These are phyloP conservation scores for Lagopus muta DNA, from an alignment of 2,113 vertebrate genomes.

Conservation along the genomic window DNA sequence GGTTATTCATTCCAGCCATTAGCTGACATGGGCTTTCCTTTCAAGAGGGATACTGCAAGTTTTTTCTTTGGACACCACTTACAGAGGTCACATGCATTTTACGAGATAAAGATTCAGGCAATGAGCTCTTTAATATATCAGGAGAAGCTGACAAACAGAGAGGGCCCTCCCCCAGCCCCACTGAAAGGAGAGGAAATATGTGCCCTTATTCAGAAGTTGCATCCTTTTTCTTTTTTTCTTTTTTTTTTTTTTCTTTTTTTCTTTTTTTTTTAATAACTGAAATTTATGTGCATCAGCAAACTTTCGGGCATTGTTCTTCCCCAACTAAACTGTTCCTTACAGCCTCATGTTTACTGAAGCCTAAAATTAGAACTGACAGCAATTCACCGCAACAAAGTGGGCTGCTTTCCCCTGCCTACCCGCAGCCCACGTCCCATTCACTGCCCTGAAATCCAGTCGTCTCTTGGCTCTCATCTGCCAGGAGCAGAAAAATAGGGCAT, in stretches of 20 bases:
- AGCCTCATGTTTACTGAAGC: constrained; percentile 84
- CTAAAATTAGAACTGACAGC: constrained; percentile 88
- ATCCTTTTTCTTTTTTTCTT: constrained; percentile 25
- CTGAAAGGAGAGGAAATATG: constrained; percentile 64
- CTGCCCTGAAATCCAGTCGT: constrained; percentile 73
- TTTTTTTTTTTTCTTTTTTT: neutral
- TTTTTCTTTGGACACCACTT: constrained; percentile 46
- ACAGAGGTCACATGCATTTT: constrained; percentile 10
- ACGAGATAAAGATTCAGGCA: constrained; percentile 32
- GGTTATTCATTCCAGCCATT: constrained; percentile 16
- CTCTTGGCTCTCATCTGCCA: constrained; percentile 75
- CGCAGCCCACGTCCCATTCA: constrained; percentile 74
- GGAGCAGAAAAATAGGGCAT: constrained; percentile 76
- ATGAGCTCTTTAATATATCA: constrained; percentile 63
- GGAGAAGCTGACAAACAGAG: constrained; percentile 51
- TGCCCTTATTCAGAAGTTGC: constrained; percentile 74
- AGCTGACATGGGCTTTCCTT: neutral
- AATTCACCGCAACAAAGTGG: constrained; percentile 85
- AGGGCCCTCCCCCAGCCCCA: constrained; percentile 62
- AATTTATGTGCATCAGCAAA: constrained; percentile 79
- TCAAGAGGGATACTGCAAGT: neutral
- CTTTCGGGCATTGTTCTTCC: constrained; percentile 78
- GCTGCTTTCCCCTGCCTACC: constrained; percentile 73
- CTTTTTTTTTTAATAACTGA: constrained; percentile 79
- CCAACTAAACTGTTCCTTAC: constrained; percentile 79